These are phyloP conservation scores for Glareola pratincola DNA, from an alignment of 2,113 vertebrate genomes.

Conservation along the genomic window DNA sequence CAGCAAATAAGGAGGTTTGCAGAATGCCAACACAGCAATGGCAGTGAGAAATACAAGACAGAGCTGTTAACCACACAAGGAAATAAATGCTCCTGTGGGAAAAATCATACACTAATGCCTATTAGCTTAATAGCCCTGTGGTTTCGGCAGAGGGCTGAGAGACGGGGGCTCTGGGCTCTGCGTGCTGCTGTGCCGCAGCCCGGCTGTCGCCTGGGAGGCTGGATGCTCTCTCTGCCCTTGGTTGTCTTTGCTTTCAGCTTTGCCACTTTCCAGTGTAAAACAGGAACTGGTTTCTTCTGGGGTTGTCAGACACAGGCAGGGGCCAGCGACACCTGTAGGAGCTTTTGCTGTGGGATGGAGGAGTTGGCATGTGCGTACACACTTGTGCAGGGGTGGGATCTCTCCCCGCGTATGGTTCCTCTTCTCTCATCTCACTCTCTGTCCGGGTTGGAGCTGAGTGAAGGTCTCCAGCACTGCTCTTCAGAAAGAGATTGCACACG, in stretches of 20 bases:
- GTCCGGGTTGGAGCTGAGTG: not conserved
- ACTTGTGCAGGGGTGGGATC: not conserved
- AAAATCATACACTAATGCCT: slow-evolving; percentile 71
- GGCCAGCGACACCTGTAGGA: not conserved
- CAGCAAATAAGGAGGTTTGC: slow-evolving; percentile 32
- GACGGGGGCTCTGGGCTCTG: not conserved
- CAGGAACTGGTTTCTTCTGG: not conserved
- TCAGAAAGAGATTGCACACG: not conserved
- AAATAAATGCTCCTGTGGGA: slow-evolving; percentile 65
- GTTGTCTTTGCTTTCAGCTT: not conserved
- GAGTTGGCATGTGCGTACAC: not conserved
- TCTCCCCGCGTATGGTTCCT: fast-evolving
- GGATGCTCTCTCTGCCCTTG: not conserved
- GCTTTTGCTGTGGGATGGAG: fast-evolving
- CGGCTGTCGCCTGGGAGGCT: not conserved
- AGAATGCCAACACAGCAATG: slow-evolving; percentile 52
- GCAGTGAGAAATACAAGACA: slow-evolving; percentile 61
- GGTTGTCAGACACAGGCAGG: fast-evolving
- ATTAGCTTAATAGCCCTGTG: slow-evolving; percentile 70
- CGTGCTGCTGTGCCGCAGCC: not conserved
- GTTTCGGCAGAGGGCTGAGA: slow-evolving; percentile 46
- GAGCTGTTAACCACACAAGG: slow-evolving; percentile 59
- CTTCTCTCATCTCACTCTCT: not conserved
- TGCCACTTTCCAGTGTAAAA: not conserved
- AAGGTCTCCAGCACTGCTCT: not conserved